phyloP scores from a whole-genome alignment of 2,888 invertebrate species.

The Myopa testacea region DNA sequence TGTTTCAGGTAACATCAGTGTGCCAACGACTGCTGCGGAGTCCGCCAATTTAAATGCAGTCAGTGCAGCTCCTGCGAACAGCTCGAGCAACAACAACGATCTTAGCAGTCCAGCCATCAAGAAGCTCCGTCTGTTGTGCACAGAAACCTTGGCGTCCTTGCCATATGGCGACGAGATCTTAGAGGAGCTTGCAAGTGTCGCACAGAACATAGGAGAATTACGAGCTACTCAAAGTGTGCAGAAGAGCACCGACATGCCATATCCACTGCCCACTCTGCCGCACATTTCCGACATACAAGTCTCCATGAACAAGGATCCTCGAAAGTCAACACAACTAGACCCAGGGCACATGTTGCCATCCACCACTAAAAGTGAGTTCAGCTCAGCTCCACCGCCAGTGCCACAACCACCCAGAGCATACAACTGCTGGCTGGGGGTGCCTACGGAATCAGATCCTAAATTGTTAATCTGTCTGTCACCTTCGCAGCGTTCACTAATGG shows the following conservation, averaged over 20 bases:
- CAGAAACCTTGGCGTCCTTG: slow-evolving; percentile 74
- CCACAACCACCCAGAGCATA: slow-evolving; percentile 42
- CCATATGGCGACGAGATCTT: slow-evolving; percentile 79
- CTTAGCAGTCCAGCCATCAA: slow-evolving; percentile 63
- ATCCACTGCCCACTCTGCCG: slow-evolving; percentile 70
- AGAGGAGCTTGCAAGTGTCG: slow-evolving; percentile 76
- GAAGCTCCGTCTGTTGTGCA: slow-evolving; percentile 75
- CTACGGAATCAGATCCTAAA: slow-evolving; percentile 73
- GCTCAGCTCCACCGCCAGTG: slow-evolving; percentile 42
- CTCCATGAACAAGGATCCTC: slow-evolving; percentile 54
- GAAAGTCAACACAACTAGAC: not conserved
- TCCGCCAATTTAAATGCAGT: too few species aligned
- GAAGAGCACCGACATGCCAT: slow-evolving; percentile 66
- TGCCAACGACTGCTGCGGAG: slow-evolving; percentile 32
- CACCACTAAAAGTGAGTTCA: slow-evolving; percentile 33
- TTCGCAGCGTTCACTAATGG: slow-evolving; percentile 75
- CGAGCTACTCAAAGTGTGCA: slow-evolving; percentile 43
- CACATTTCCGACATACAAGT: slow-evolving; percentile 69
- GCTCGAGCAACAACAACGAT: slow-evolving; percentile 45
- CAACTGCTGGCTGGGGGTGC: slow-evolving; percentile 73
- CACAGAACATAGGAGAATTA: slow-evolving; percentile 68
- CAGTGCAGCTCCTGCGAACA: slow-evolving; percentile 35
- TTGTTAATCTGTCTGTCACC: slow-evolving; percentile 79
- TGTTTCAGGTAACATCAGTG: slow-evolving; percentile 50
- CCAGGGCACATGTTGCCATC: slow-evolving; percentile 10